phyloP scores from a whole-genome alignment of 1,140 invertebrate species.

The Drosophila rhopaloa region DNA sequence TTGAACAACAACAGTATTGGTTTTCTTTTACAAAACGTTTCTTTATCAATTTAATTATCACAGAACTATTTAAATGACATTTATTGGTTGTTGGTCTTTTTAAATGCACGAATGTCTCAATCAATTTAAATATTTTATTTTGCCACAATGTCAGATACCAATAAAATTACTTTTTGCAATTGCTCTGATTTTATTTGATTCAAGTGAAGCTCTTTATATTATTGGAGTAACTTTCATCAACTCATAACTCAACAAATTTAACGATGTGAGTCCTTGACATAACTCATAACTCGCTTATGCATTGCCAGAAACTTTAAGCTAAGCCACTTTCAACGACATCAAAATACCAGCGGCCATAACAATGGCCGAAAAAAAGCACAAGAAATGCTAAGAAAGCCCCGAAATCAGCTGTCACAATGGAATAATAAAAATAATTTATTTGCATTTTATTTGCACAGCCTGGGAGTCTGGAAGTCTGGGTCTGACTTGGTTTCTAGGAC shows the following conservation, averaged over 20 bases:
- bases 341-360: constrained; percentile 22
- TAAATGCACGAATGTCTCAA: constrained; percentile 4
- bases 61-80: constrained; percentile 1
- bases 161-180: not conserved
- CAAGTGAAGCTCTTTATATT: not conserved
- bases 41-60: not conserved
- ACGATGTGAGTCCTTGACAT: constrained; percentile 9
- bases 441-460: constrained; percentile 64
- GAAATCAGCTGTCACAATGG: constrained; percentile 72
- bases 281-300: constrained; percentile 34
- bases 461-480: constrained; percentile 32
- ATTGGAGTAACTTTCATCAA: constrained; percentile 8
- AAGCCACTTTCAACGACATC: constrained; percentile 37
- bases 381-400: constrained; percentile 41
- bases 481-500: constrained; percentile 16
- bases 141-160: constrained; percentile 1
- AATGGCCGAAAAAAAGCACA: constrained; percentile 35
- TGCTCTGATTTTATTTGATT: constrained; percentile 4
- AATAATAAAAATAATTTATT: constrained; percentile 83
- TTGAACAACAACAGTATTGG: not conserved
- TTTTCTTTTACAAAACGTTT: not conserved
- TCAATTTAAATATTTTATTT: constrained; percentile 24
- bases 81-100: not conserved
- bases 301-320: constrained; percentile 34
- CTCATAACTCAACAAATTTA: constrained; percentile 14